These are phyloP conservation scores for Trisateles emortualis DNA, from an alignment of 2,888 invertebrate genomes.

Conservation along the genomic window DNA sequence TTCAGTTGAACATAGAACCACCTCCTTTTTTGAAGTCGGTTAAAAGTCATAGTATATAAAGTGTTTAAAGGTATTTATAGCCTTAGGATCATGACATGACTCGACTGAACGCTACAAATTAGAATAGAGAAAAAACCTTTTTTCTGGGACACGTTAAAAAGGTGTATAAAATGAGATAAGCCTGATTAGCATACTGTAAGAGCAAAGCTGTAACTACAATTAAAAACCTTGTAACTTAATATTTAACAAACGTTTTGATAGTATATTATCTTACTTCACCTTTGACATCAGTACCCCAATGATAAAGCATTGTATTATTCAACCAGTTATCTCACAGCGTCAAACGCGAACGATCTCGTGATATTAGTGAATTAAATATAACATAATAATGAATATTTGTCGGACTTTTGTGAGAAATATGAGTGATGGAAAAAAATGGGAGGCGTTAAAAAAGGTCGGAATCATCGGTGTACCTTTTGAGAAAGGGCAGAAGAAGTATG, in stretches of 20 bases:
- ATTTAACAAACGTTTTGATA: neutral
- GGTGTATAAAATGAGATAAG: no score
- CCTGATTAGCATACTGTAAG: no score
- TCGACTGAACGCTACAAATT: no score
- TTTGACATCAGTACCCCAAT: constrained; percentile 52
- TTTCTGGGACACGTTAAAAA: no score
- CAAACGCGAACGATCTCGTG: constrained; percentile 31
- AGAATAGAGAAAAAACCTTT: no score
- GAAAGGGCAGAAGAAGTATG: constrained; percentile 91
- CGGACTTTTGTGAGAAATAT: constrained; percentile 68
- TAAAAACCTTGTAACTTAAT: neutral
- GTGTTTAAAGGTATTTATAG: no score
- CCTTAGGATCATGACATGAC: no score
- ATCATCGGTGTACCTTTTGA: constrained; percentile 93
- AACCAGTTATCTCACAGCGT: constrained; percentile 48
- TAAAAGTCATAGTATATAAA: no score
- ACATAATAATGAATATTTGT: constrained; percentile 70
- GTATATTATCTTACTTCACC: constrained; percentile 29
- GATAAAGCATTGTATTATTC: constrained; percentile 55
- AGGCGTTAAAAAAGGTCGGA: constrained; percentile 86
- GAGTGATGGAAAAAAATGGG: constrained; percentile 65
- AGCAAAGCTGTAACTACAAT: no score
- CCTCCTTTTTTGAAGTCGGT: no score
- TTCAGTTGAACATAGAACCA: no score
- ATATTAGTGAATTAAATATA: constrained; percentile 22